Conservation (phyloP, 2,797 vertebrate genomes). For the Ispidina lecontei region DNA sequence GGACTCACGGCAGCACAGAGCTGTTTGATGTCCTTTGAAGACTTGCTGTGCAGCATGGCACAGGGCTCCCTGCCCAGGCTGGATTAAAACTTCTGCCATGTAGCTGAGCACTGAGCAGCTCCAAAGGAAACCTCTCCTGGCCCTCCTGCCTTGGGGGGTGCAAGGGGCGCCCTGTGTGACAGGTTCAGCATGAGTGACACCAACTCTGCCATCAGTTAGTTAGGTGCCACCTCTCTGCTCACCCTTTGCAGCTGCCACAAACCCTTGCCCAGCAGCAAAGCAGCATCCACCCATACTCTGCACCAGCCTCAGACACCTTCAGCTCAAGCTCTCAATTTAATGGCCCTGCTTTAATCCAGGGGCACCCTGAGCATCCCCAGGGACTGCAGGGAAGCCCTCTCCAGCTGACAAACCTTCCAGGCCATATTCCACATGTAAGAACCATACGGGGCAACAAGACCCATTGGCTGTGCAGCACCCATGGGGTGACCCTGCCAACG, state of each 20-base stretch:
- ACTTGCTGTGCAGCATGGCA: accelerated
- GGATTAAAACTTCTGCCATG: background rate
- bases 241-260: accelerated
- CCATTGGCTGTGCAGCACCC: accelerated
- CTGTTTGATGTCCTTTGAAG: background rate
- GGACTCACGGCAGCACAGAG: accelerated
- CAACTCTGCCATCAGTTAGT: accelerated
- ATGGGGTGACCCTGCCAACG: background rate
- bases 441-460: accelerated
- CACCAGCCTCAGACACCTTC: background rate
- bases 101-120: background rate
- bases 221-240: background rate
- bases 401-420: background rate
- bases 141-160: no score
- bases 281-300: accelerated
- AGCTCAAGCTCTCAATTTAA: accelerated
- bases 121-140: background rate
- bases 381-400: background rate
- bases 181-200: accelerated
- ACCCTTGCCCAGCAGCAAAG: background rate
- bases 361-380: background rate
- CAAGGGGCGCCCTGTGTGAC: accelerated
- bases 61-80: accelerated
- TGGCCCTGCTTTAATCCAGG: accelerated
- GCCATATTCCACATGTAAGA: background rate